phyloP scores from a whole-genome alignment of 2,113 vertebrate genomes.

The Peromyscus californicus region DNA sequence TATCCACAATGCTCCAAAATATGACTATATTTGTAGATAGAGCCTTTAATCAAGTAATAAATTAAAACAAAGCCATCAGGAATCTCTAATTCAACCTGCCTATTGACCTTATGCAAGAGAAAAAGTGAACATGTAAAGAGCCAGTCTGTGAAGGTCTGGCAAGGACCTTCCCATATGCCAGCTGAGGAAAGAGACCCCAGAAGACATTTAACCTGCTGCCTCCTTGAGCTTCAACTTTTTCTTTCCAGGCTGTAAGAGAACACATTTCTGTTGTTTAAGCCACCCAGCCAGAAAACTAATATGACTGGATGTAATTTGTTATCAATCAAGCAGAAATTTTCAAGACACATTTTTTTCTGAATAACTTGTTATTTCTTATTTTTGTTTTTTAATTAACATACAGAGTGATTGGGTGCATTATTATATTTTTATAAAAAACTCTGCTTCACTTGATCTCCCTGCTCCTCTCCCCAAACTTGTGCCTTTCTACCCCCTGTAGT shows the following conservation, averaged over 20 bases:
- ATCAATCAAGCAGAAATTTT: slow-evolving; percentile 24
- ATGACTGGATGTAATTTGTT: background rate
- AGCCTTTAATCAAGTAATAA: background rate
- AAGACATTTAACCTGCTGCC: background rate
- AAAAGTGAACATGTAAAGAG: background rate
- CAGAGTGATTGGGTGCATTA: background rate
- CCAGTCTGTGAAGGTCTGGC: too few relatives aligned
- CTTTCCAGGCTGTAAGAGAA: background rate
- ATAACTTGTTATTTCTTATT: background rate
- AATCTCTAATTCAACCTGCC: background rate
- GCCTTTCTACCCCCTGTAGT: background rate
- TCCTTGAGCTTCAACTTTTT: background rate
- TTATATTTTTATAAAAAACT: background rate
- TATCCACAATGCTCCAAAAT: background rate
- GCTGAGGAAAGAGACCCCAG: background rate
- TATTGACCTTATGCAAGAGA: background rate
- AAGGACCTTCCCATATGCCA: background rate
- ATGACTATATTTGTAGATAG: background rate
- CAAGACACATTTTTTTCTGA: background rate
- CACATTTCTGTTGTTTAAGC: background rate
- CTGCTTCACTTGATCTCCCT: background rate
- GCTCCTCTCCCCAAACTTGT: background rate
- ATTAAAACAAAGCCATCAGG: background rate
- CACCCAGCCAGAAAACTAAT: background rate
- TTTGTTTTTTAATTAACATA: background rate